Evolutionary conservation across 1,140 invertebrate species (phyloP), one percentile per base, ranked within the genome.

Genomic region (Centruroides vittatus): DNA sequence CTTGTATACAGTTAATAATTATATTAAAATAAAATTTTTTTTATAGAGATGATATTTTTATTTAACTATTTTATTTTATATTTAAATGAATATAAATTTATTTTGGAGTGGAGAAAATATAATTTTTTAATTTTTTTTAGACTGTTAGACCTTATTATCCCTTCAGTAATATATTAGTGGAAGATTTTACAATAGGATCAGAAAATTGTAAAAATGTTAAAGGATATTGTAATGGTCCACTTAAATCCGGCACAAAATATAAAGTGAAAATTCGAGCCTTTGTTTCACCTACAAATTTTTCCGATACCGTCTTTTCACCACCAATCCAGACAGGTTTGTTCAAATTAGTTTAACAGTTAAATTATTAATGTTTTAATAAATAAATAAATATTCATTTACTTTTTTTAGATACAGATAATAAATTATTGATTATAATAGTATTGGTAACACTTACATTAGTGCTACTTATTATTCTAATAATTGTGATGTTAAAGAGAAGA

Each of bases 221-320:
- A 63, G 82, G 84, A 23, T 93, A 90, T 70, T 94, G 90, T 74
- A 95, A 97, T 76, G 93, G 93, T 5, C 86, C 89, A 3, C 74
- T 97, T 3, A 92, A 92, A 74, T 84, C 89, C 35, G 89, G 88
- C 61, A 86, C 89, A n/a, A 85, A 82, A 1, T 96, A 96, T 74
- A 82, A 83, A 69, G 85, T 96, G 3, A 95, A 94, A 79, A 84
- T 96, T 55, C 79, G 93, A 63, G 93, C 92, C 5, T 96, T 91
- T 72, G 95, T 92, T 36, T 85, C 86, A 3, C 81, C 83, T 9
- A 89, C 93, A 71, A 93, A 93, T 74, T 95, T 89, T 72, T 89
- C 86, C 8, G 93, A 97, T 69, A 96, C 93, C 1, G 83, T 81
- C 61, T 96, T 91, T 74, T 91, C 88, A 71, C 84, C 86, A 66